Evolutionary conservation across 2,113 vertebrate species (phyloP).

Genomic region (Tyto alba): DNA sequence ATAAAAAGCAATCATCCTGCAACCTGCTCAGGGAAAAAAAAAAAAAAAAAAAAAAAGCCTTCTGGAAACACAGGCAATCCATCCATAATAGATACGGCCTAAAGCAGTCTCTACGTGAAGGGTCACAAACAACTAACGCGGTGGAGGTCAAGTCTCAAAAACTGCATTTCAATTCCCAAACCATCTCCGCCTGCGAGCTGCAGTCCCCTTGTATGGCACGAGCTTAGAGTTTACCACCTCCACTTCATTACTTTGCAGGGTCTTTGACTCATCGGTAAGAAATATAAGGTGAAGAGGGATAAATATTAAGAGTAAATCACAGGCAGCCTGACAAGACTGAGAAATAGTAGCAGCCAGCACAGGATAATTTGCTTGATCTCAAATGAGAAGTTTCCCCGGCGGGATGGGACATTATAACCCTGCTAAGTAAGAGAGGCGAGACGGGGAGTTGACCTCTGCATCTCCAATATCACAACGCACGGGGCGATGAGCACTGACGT

Average conservation of each 20-base stretch:
- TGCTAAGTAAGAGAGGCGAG: background rate
- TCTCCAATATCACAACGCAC: background rate
- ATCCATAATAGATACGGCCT: background rate
- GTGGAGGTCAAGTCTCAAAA: background rate
- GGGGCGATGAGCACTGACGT: rapidly evolving
- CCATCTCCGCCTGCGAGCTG: background rate
- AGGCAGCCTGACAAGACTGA: background rate
- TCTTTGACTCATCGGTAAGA: background rate
- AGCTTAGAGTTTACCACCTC: background rate
- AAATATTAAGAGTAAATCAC: conserved; percentile 19
- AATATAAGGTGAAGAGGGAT: background rate
- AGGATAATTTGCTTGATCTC: background rate
- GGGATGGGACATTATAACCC: background rate
- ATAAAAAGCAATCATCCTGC: conserved; percentile 19
- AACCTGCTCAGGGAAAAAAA: rapidly evolving
- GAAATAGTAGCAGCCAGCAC: background rate
- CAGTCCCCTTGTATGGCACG: rapidly evolving
- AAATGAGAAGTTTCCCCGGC: background rate
- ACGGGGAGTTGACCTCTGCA: background rate
- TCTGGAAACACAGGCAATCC: background rate
- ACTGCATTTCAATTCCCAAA: background rate
- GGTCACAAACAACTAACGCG: rapidly evolving
- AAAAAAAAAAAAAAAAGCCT: background rate
- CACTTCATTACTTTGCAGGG: background rate
- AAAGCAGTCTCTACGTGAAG: background rate